Evolutionary conservation across 2,888 invertebrate genomes (phyloP), one percentile per base, ranked within the genome.

Genomic region (Morpho deidamia): DNA sequence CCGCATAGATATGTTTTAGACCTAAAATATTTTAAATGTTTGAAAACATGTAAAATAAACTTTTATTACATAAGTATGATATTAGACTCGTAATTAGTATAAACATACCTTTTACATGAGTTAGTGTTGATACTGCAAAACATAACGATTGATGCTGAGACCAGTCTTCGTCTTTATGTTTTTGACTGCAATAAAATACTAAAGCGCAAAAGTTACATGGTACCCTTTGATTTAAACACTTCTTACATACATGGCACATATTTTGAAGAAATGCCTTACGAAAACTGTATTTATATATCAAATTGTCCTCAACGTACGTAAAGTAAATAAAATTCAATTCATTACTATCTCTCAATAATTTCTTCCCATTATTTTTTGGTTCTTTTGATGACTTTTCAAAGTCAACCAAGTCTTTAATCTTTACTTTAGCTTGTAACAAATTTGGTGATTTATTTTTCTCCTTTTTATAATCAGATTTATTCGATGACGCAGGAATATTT

Each of bases 271-370:
- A 94, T 10, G 93, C 92, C 68, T 91, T 91, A 8, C 94, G 87
- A 50, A 93, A 93, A 67, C 90, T 92, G 59, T 93, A 92, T 59
- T 93, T 91, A 65, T 93, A 92, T 46, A 93, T 91, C 45, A 92
- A 85, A 51, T 91, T 91, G 52, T 92, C 91, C 38, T 91, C 92
- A 32, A 91, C 91, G 57, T 91, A 91, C 12, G 77, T 87, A 32
- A 84, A 69, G 7, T 69, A 76, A 2, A 76, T 72, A 0, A 77
- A 69, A 55, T 78, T 77, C 11, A 72, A 69, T 7, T 56, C 58
- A 3, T 67, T 64, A 51, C 71, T 71, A 32, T 76, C 72, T 35
- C 66, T 73, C 8, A 51, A 44, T 47, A 65, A 65, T 52, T 70
- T 76, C 7, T 61, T 69, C 64, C 75, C 81, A 50, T 64, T 76